Conservation (phyloP, 2,113 vertebrate species). For the Barnardius zonarius region DNA sequence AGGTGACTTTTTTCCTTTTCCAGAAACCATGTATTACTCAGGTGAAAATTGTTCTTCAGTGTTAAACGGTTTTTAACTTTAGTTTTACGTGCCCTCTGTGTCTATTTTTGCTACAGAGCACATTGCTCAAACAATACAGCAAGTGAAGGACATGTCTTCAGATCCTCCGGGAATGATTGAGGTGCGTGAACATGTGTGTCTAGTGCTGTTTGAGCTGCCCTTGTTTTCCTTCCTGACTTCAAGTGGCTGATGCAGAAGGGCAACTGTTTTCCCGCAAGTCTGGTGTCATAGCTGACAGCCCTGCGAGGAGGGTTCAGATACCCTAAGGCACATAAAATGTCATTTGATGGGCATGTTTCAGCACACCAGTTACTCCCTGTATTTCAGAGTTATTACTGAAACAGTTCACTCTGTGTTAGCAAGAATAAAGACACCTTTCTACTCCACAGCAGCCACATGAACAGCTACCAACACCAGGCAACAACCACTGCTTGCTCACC, state of each 20-base stretch:
- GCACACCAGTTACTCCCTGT: no score
- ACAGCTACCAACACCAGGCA: neutral
- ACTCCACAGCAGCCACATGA: neutral
- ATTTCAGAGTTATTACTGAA: neutral
- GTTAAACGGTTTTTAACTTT: slow-evolving; percentile 9
- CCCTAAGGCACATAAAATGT: neutral
- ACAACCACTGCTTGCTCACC: neutral
- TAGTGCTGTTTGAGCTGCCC: neutral
- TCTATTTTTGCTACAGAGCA: slow-evolving; percentile 15
- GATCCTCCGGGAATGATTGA: neutral
- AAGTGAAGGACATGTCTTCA: neutral
- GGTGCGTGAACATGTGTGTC: neutral
- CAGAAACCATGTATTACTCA: neutral
- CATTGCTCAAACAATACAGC: neutral
- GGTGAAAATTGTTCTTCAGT: neutral
- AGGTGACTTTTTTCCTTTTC: neutral
- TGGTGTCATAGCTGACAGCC: neutral
- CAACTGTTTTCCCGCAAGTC: neutral
- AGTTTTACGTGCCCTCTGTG: neutral
- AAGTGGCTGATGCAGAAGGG: neutral
- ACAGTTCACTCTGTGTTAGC: neutral
- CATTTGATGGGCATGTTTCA: neutral
- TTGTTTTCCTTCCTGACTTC: neutral
- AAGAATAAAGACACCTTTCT: neutral
- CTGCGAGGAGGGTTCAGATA: neutral